Base-by-base conservation (phyloP, 2,888 invertebrate species). In the Eucera pruinosa region DNA sequence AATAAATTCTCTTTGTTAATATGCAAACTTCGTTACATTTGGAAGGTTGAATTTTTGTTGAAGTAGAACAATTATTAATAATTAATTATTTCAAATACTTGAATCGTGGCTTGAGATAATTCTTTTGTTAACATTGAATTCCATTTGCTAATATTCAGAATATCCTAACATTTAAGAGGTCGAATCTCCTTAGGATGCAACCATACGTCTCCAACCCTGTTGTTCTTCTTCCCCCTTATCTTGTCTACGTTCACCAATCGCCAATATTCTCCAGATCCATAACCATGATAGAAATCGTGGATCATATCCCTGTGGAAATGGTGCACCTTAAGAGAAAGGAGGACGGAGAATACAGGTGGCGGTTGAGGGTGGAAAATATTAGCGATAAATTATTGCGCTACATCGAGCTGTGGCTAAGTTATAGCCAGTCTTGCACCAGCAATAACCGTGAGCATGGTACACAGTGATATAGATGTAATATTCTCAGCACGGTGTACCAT, bases 351-450 rank as follows among this genome's bases (percentile, higher is more conserved):
- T 80, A 55, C 78, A 43, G 66, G 74, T 66, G 71, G 55, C 58
- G 43, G 75, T 85, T 61, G 75, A 55, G 64, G 75, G 71, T 69
- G 83, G 85, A 83, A 85, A 84, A 85, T 84, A 84, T 84, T 85
- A 84, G 81, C 85, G 85, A 84, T 84, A 84, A 84, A 84, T 84
- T 85, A 84, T 83, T 78, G 76, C 81, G 83, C 81, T 83, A 81
- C 81, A 84, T 84, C 84, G 84, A 85, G 83, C 74, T 54, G 72
- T 70, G 23, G 78, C 39, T 85, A 84, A 84, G 76, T 84, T 84
- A 84, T 85, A 74, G 84, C 84, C 78, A 73, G 78, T 65, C 78
- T 69, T 74, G 81, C 74, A 62, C 73, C 67, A 71, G 83, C 84
- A 84, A 84, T 84, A 84, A 85, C 84, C 76, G 69, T 67, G 60